Base-by-base conservation (phyloP, 2,888 invertebrate species). In the Cotesia congregata region DNA sequence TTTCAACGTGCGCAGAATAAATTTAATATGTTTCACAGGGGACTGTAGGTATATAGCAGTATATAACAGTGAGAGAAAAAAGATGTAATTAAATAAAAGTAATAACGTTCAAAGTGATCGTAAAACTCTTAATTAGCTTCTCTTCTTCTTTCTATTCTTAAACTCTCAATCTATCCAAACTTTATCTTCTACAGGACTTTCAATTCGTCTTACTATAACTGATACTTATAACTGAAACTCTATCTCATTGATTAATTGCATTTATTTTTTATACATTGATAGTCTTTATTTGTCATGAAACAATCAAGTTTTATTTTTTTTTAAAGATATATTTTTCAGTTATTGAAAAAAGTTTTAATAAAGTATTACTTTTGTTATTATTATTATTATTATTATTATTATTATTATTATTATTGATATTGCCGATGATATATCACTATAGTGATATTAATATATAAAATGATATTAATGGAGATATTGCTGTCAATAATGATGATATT, bases 1-100 rank as follows among this genome's bases (percentile, higher is more conserved):
- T 78, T 79, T 72, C 80, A 78, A 84, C 83, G 83, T 81, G 81
- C 40, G 68, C 30, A 74, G 84, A 84, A 85, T 84, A 84, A 82
- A 84, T 84, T 83, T 82, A 72, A 74, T 75, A 75, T 72, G 20
- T 61, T 67, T 62, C 62, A 9, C 74, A 72, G 77, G 76, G 79
- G 70, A 78, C 9, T 7, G 50, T 77, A 17, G 9, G 30, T 9
- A 65, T 65, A 50, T 50, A 50, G 12, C 2, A 7, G 12, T 12
- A 12, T 50, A 50, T 50, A 50, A 50, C 3, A 50, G 12, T 50
- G 12, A 50, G 50, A 50, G 3, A 50, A 50, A 50, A 50, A 7
- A 50, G 12, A 12, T 50, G 7, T 50, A 50, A 50, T 50, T 50
- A 50, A 50, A 50, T 50, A 50, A 70, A 60, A n/a, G 38, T 59